Evolutionary conservation across 2,797 vertebrate species (phyloP).

Genomic region (Perodicticus potto): DNA sequence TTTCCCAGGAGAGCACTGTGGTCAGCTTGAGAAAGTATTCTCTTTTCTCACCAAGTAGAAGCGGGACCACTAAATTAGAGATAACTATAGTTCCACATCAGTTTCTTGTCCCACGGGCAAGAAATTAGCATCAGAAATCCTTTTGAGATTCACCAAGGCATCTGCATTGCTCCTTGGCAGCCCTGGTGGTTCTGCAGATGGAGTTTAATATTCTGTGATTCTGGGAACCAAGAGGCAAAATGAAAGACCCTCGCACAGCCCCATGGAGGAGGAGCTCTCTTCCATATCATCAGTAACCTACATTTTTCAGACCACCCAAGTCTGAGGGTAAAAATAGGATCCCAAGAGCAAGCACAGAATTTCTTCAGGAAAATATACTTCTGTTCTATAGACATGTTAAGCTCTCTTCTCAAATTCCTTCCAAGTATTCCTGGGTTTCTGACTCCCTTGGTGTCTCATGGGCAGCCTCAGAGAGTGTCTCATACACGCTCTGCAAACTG

Average conservation of each 20-base stretch:
- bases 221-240: not conserved
- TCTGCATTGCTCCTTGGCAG: not conserved
- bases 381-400: constrained; percentile 1
- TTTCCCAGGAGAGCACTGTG: constrained; percentile 20
- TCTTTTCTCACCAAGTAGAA: not conserved
- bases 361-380: constrained; percentile 25
- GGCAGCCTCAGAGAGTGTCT: not conserved
- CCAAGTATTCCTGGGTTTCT: not conserved
- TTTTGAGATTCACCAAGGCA: not conserved
- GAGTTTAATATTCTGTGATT: not conserved
- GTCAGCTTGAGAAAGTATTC: constrained; percentile 7
- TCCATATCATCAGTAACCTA: constrained; percentile 32
- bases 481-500: not conserved
- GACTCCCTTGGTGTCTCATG: not conserved
- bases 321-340: constrained; percentile 37
- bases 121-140: not conserved
- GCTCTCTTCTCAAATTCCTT: constrained; percentile 29
- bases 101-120: not conserved
- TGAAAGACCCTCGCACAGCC: not conserved
- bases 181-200: not conserved
- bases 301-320: constrained; percentile 59
- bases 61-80: not conserved
- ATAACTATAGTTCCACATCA: not conserved
- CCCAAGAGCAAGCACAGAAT: not conserved
- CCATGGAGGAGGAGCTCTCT: not conserved